phyloP scores from a whole-genome alignment of 2,797 vertebrate species.

The Numenius phaeopus region DNA sequence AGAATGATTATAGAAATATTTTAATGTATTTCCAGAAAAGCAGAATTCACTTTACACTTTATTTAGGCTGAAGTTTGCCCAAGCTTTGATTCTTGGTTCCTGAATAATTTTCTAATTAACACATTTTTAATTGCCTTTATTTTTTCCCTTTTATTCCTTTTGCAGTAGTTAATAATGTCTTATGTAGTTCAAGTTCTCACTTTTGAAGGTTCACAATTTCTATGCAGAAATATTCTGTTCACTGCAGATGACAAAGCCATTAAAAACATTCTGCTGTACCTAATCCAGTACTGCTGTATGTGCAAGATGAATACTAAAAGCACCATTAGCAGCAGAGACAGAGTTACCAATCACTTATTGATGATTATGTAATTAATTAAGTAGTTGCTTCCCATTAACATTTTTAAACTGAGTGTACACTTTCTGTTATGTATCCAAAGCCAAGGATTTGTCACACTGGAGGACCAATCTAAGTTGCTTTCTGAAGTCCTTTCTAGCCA shows the following conservation, averaged over 20 bases:
- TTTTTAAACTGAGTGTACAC: neutral
- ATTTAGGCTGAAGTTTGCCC: neutral
- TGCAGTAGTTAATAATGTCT: neutral
- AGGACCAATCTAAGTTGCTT: neutral
- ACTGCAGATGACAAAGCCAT: neutral
- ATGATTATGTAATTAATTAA: neutral
- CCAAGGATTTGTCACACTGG: neutral
- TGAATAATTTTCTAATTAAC: neutral
- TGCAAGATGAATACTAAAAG: slow-evolving; percentile 36
- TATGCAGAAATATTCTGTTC: neutral
- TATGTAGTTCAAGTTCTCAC: neutral
- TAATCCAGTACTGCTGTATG: neutral
- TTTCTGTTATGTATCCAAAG: neutral
- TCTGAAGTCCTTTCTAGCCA: neutral
- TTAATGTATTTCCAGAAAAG: neutral
- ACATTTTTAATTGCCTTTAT: neutral
- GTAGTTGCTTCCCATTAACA: neutral
- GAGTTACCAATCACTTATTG: neutral
- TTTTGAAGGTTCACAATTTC: neutral
- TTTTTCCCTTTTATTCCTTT: neutral
- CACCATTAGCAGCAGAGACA: neutral
- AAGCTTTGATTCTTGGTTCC: neutral
- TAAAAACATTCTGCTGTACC: neutral
- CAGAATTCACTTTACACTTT: neutral
- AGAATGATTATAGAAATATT: neutral